These are phyloP conservation scores for Borostomias antarcticus DNA, from an alignment of 2,797 vertebrate species.

Conservation along the genomic window DNA sequence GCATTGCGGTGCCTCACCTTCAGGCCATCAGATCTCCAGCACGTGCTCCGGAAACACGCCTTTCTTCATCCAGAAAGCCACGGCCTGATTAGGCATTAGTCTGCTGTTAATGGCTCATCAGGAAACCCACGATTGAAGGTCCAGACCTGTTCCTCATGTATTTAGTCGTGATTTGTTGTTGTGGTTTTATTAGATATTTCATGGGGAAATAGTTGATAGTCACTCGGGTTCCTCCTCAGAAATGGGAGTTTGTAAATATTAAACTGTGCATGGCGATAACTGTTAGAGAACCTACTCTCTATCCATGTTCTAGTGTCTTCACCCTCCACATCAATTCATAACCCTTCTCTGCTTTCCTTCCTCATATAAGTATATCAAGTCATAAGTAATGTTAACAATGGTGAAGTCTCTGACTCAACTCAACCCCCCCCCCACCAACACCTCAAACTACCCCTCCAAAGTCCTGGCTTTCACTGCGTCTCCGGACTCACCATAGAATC, in stretches of 20 bases:
- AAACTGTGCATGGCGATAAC: no score
- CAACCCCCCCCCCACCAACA: slow-evolving; percentile 2
- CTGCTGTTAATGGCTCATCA: slow-evolving; percentile 50
- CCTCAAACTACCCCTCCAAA: slow-evolving; percentile 21
- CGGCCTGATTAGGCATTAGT: slow-evolving; percentile 63
- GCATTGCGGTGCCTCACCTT: slow-evolving; percentile 50
- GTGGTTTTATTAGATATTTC: slow-evolving; percentile 10
- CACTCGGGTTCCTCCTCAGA: background rate
- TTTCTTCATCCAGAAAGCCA: slow-evolving; percentile 66
- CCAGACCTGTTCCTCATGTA: background rate
- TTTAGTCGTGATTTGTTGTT: slow-evolving; percentile 33
- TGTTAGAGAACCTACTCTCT: no score
- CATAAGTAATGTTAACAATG: no score
- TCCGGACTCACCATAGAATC: slow-evolving; percentile 43
- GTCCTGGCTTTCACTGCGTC: slow-evolving; percentile 43
- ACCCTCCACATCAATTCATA: no score
- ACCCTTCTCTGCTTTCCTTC: no score
- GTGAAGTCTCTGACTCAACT: no score
- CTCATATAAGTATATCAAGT: no score
- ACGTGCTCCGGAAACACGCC: slow-evolving; percentile 58
- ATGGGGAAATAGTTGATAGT: background rate
- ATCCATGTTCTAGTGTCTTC: no score
- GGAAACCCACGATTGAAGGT: slow-evolving; percentile 43
- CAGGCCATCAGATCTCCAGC: slow-evolving; percentile 60
- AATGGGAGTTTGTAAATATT: background rate